Evolutionary conservation across 2,797 vertebrate genomes (phyloP), one percentile per base, ranked within the genome.

Genomic region (Cercopithecus petaurista): DNA sequence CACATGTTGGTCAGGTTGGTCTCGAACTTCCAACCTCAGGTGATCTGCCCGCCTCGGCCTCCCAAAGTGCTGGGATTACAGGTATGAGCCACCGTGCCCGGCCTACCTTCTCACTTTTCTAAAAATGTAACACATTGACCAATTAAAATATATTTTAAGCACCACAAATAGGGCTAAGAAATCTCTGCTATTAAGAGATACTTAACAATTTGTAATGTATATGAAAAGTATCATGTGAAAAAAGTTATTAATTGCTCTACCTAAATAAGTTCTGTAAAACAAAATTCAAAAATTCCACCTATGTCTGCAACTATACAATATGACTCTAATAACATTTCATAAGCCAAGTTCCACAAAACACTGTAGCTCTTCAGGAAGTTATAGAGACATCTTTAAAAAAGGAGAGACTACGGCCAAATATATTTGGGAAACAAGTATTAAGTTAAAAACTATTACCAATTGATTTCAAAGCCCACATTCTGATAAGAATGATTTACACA

Each of bases 391-490:
- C 30, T 85, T 46, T 90, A 73, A 59, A 88, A 90, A 95, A n/a
- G 26, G 26, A 26, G 39, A 81, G 30, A 59, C 17, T 59, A 43
- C 17, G 33, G 67, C 55, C 33, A 70, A 85, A 88, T 41, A 46
- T 14, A 77, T 41, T 61, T 70, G 33, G 61, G 19, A 90, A 93
- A 87, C 28, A 33, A 76, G 59, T 24, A 15, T 33, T 46, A 72
- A 96, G 33, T 80, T 79, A 79, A 96, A 95, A 88, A 77, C n/a
- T 22, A 33, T 21, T 72, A 90, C 22, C 72, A 76, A 90, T 39
- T n/a, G 17, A 46, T 88, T 30, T 80, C 75, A 67, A 91, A 95
- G 36, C 19, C 2, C 30, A 46, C 17, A 46, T 72, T 70, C 61
- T 81, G 43, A 72, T n/a, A 24, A 92, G 61, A 95, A 59, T 39